Base-by-base conservation (phyloP, 2,113 vertebrate genomes). In the Takifugu flavidus region DNA sequence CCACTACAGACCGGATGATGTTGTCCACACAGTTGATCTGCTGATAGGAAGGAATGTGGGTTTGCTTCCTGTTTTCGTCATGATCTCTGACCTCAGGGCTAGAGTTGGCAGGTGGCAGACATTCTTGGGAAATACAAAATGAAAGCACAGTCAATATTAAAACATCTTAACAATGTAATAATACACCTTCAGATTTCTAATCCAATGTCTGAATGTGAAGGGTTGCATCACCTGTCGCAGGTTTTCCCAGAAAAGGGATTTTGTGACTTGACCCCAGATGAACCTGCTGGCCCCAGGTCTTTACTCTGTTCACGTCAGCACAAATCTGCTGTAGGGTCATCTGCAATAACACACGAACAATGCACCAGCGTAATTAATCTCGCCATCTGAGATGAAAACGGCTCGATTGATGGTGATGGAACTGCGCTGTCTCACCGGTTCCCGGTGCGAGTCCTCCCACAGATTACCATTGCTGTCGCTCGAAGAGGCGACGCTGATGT, bases 11-110 rank as follows among this genome's bases (percentile, higher is more conserved):
- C 94, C 94, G 93, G 69, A 95, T 92, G 73, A 96, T 93, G 72
- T 91, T 94, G 64, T 96, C 92, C 45, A 95, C 91, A 80, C 92
- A 95, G 80, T 94, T 95, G 64, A 96, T 95, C 66, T 96, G 94
- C 81, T 96, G 96, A 74, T 95, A 96, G 10, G 94, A 95, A 12
- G 93, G 93, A 86, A 93, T 71, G 57, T 25, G 87, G 0, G 83
- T 61, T 64, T 84, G 86, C 62, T 82, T 91, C 71, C 89, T 88
- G 60, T 83, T 72, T 13, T 84, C 85, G 26, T 88, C 83, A 31
- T 62, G 76, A 53, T 81, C 85, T 71, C 79, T 63, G 34, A 82
- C 47, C 28, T 79, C 75, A 6, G 68, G 60, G 8, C 80, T 88
- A 69, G 80, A 80, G 46, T 74, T 27, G 0, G 66, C 2, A 0